Evolutionary conservation across 2,113 vertebrate genomes (phyloP), one percentile per base, ranked within the genome.

Genomic region (Ammodytes dubius): DNA sequence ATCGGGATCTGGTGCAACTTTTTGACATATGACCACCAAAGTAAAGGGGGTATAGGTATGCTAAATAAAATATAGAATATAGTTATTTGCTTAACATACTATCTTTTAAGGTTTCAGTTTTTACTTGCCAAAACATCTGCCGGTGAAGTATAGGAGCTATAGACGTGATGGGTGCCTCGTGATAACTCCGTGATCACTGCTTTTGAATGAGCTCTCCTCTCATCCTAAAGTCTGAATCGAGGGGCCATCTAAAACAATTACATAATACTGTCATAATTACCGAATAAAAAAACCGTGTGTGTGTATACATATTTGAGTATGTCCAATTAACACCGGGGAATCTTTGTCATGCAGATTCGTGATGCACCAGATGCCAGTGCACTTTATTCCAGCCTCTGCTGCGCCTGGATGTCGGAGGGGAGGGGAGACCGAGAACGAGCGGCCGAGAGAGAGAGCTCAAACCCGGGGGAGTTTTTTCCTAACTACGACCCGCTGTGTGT

Each of bases 271-370:
- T 43, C 2, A 63, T 75, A 85, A 87, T 82, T 43, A 53, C 42
- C 63, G 42, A 85, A 77, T 70, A 54, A 70, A 68, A 77, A 72
- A 53, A 66, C 12, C 39, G 1, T 17, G 27, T 60, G 46, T 54
- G 10, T 59, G 49, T 77, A 65, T 75, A 42, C 15, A 74, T 56
- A 68, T 75, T 63, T 35, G 43, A 74, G 58, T 75, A 86, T 83
- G 84, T 83, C 69, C 50, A 83, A 70, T 74, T 74, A 79, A 57
- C 72, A 77, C 17, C 54, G 45, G 58, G 40, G 19, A 52, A 17
- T 74, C 39, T 80, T 91, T 90, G 82, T 89, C 37, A 84, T 87
- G 74, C 72, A 81, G 79, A 88, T 89, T 79, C 60, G 39, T 59
- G 82, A 69, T 78, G 58, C 63, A 84, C 74, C 85, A 89, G 82